Conservation (phyloP, 2,113 vertebrate genomes). For the Salminus brasiliensis region DNA sequence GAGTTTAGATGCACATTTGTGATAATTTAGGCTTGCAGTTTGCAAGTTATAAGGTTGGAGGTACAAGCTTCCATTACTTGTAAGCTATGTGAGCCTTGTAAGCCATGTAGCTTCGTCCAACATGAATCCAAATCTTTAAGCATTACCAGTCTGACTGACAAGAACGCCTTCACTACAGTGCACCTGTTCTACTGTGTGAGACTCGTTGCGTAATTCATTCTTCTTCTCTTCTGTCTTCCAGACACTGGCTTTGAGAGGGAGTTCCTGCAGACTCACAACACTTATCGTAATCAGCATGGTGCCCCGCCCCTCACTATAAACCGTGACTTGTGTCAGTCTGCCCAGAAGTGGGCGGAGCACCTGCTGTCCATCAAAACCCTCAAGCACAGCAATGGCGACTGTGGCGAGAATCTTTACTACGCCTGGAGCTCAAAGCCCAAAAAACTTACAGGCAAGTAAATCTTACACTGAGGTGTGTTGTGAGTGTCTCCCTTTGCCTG, state of each 20-base stretch:
- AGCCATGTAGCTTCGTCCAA: no score
- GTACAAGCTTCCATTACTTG: no score
- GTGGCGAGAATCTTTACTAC: slow-evolving; percentile 68
- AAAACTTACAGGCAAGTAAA: slow-evolving; percentile 24
- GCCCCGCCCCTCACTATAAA: slow-evolving; percentile 55
- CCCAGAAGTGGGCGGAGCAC: slow-evolving; percentile 65
- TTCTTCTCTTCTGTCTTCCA: slow-evolving; percentile 10
- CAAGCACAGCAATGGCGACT: slow-evolving; percentile 58
- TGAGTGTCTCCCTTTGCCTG: no score
- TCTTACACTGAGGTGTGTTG: no score
- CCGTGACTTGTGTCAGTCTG: slow-evolving; percentile 48
- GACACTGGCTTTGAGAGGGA: slow-evolving; percentile 54
- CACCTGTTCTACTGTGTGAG: not conserved
- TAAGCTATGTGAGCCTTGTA: no score
- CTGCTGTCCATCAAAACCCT: slow-evolving; percentile 55
- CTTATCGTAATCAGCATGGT: slow-evolving; percentile 55
- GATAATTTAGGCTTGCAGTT: no score
- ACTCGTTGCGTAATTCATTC: not conserved
- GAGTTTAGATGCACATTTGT: no score
- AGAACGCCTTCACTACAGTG: not conserved
- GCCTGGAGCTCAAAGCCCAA: slow-evolving; percentile 57
- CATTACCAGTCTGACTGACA: not conserved
- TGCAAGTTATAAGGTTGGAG: no score
- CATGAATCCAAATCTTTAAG: no score
- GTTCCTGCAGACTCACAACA: slow-evolving; percentile 62